Evolutionary conservation across 2,888 invertebrate species (phyloP).

Genomic region (Apamea anceps): DNA sequence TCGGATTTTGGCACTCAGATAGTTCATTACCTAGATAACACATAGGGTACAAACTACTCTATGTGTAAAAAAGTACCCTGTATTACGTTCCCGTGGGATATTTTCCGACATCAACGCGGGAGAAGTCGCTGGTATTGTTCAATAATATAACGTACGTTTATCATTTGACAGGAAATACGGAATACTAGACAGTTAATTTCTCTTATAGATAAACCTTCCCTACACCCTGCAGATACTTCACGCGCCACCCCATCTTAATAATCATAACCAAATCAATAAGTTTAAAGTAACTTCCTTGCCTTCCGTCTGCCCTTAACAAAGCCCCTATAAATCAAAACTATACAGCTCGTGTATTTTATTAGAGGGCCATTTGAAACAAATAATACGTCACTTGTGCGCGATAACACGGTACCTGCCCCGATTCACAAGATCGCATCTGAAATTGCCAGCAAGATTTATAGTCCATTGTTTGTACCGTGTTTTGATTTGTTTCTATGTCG

Average conservation of each 20-base stretch:
- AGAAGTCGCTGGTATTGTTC: not conserved
- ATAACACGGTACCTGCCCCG: conserved; percentile 77
- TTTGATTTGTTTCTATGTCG: conserved; percentile 84
- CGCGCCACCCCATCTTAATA: conserved; percentile 7
- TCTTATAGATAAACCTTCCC: not conserved
- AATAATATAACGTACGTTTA: not conserved
- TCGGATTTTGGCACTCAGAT: not conserved
- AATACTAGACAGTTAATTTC: not conserved
- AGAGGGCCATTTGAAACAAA: conserved; percentile 69
- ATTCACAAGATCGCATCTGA: conserved; percentile 84
- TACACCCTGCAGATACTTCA: not conserved
- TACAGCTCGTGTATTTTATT: conserved; percentile 64
- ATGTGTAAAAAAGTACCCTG: no score
- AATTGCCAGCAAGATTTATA: conserved; percentile 85
- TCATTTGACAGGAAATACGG: not conserved
- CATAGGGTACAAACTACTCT: not conserved
- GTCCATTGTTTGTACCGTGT: conserved; percentile 81
- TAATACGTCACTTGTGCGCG: conserved; percentile 69
- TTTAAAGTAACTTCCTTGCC: conserved; percentile 24
- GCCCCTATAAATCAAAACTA: conserved; percentile 64
- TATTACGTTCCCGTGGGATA: not conserved
- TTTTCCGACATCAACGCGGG: not conserved
- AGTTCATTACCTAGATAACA: not conserved
- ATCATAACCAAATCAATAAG: conserved; percentile 29
- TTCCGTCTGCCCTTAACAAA: conserved; percentile 30